A percentile compares a stretch with the other conserved stretches of the same genome.
phyloP scores from a whole-genome alignment of 2,113 vertebrate species.

The Dinomys branickii region DNA sequence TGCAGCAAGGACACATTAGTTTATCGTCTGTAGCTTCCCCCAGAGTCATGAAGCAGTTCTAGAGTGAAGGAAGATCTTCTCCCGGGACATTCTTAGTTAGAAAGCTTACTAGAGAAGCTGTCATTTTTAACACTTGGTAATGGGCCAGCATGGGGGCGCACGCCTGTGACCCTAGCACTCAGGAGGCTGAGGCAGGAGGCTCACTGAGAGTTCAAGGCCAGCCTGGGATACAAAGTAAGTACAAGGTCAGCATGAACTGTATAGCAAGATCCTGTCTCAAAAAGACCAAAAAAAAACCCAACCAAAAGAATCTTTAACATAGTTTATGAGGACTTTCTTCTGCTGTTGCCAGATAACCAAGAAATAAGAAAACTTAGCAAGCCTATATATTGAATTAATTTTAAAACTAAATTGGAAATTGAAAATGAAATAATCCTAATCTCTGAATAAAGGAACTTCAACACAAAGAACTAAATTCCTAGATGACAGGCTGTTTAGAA shows the following conservation, averaged over 20 bases:
- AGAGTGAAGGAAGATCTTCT: background rate
- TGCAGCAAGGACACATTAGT: background rate
- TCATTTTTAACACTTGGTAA: background rate
- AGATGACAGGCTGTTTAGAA: background rate
- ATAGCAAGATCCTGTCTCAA: no score
- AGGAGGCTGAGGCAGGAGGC: no score
- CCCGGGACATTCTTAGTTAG: constrained; percentile 23
- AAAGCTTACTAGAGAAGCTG: constrained; percentile 35
- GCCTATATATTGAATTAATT: background rate
- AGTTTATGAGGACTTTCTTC: constrained; percentile 40
- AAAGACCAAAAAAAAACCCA: no score
- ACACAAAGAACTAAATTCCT: constrained; percentile 6
- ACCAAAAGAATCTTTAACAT: background rate
- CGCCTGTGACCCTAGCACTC: no score
- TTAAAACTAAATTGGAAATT: background rate
- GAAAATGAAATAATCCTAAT: constrained; percentile 33
- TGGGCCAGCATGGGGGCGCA: no score
- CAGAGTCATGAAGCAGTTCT: background rate
- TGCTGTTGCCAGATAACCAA: constrained; percentile 39
- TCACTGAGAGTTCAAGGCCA: no score
- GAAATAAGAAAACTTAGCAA: constrained; percentile 49
- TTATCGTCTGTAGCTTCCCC: background rate
- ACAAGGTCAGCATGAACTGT: no score
- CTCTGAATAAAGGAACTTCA: background rate
- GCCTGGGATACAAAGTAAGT: no score